Evolutionary conservation across 2,888 invertebrate genomes (phyloP).

Genomic region (Bursaphelenchus okinawaensis): DNA sequence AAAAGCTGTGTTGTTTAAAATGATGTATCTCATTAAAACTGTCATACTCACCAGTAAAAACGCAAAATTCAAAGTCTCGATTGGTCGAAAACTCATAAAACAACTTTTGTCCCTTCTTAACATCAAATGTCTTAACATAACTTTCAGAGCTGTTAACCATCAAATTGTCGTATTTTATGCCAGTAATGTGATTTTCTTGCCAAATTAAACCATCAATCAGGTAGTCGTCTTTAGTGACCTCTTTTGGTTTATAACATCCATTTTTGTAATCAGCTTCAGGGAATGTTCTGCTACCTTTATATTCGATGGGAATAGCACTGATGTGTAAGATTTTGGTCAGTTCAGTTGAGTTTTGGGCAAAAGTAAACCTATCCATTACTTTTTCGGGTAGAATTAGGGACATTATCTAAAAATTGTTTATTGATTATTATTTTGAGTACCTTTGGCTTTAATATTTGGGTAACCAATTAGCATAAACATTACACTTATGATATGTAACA

Average conservation of each 20-base stretch:
- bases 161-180: constrained; percentile 25
- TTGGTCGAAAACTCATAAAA: constrained; percentile 32
- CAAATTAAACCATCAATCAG: constrained; percentile 24
- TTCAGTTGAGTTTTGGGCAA: constrained; percentile 23
- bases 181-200: constrained; percentile 9
- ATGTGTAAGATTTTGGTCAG: constrained; percentile 20
- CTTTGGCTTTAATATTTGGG: too few species aligned
- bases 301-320: constrained; percentile 33
- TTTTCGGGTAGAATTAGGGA: constrained; percentile 29
- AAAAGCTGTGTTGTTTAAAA: too few species aligned
- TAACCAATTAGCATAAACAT: too few species aligned
- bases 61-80: constrained; percentile 32
- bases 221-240: constrained; percentile 28
- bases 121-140: constrained; percentile 21
- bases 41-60: constrained; percentile 18
- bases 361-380: constrained; percentile 29
- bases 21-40: too few species aligned
- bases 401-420: constrained; percentile 26
- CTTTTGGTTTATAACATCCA: constrained; percentile 24
- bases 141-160: constrained; percentile 18
- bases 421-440: too few species aligned
- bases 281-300: constrained; percentile 25
- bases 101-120: constrained; percentile 25
- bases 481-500: too few species aligned
- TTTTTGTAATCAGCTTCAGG: constrained; percentile 17